Conservation (phyloP, 2,797 vertebrate species). For the Anguilla pacifica region DNA sequence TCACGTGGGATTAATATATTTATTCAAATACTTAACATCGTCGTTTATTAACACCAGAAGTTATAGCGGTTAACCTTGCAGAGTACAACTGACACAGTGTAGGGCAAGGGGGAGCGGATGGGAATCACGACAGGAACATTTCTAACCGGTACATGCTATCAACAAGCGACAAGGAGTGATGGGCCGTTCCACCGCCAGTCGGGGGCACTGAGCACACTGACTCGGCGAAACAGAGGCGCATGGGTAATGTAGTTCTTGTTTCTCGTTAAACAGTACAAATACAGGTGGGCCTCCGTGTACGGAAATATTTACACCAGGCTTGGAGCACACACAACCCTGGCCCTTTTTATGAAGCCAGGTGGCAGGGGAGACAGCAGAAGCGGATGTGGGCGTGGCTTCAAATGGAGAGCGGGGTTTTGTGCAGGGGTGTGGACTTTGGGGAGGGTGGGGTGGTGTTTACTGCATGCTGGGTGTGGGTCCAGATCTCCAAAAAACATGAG, state of each 20-base stretch:
- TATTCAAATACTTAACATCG: conserved; percentile 79
- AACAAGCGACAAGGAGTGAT: conserved; percentile 77
- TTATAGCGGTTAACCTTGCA: conserved; percentile 80
- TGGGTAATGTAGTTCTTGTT: conserved; percentile 51
- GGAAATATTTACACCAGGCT: conserved; percentile 75
- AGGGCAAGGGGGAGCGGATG: conserved; percentile 54
- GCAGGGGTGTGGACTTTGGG: neutral
- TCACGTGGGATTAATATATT: conserved; percentile 75
- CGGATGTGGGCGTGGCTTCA: conserved; percentile 33
- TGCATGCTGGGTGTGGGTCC: conserved; percentile 19
- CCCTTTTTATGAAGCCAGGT: conserved; percentile 34
- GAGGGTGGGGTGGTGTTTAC: neutral
- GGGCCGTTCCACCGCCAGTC: conserved; percentile 58
- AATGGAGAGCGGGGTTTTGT: conserved; percentile 39
- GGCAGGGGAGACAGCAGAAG: conserved; percentile 53
- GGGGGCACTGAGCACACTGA: conserved; percentile 49
- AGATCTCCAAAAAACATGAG: conserved; percentile 19
- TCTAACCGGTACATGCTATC: conserved; percentile 85
- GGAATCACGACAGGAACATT: conserved; percentile 78
- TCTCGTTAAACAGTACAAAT: neutral
- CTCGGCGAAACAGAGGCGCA: conserved; percentile 58
- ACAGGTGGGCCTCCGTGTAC: conserved; percentile 60
- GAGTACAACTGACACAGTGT: conserved; percentile 78
- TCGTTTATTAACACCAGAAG: conserved; percentile 77
- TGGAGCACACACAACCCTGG: conserved; percentile 57